Evolutionary conservation across 2,113 vertebrate genomes (phyloP), one percentile per base, ranked within the genome.

Genomic region (Cebidichthys violaceus): DNA sequence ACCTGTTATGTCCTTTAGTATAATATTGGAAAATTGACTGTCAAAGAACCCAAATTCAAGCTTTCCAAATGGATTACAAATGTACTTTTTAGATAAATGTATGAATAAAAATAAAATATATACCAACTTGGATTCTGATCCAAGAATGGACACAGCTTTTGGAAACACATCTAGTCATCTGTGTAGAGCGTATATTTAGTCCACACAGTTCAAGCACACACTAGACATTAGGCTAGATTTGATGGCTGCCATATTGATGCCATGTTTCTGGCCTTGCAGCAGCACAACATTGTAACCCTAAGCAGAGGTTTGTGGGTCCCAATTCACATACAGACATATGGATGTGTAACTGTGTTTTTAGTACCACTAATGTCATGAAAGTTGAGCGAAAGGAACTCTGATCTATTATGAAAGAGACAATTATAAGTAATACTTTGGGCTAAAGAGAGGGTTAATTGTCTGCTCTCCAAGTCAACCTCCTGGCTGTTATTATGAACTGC

Each of bases 221-320:
- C 27, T 89, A 82, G 66, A 86, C 80, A 31, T 89, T 71, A 79
- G 70, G 70, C 70, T 89, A 55, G 77, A 85, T 82, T 37, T 87
- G 86, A 82, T 74, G 70, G 81, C 77, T 82, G 86, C 65, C 80
- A 87, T 64, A 50, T 50, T 59, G 54, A 35, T 79, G 27, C 31
- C 65, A n/a, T 45, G 33, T 47, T 31, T 45, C 27, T 75, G 64
- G 31, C 52, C 22, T 72, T 29, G 41, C 10, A 60, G 61, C 47
- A 45, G 14, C 31, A 67, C 24, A 74, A 61, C 10, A 47, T 43
- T 18, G n/a, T 47, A 22, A 55, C 57, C 50, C 41, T 31, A 17
- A 24, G 45, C 33, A 50, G 31, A 76, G 71, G 24, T 79, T 67
- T 62, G 17, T 45, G 27, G 59, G 75, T 65, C 55, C 57, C 50